phyloP scores from a whole-genome alignment of 2,113 vertebrate species.

The Scytalopus superciliaris region DNA sequence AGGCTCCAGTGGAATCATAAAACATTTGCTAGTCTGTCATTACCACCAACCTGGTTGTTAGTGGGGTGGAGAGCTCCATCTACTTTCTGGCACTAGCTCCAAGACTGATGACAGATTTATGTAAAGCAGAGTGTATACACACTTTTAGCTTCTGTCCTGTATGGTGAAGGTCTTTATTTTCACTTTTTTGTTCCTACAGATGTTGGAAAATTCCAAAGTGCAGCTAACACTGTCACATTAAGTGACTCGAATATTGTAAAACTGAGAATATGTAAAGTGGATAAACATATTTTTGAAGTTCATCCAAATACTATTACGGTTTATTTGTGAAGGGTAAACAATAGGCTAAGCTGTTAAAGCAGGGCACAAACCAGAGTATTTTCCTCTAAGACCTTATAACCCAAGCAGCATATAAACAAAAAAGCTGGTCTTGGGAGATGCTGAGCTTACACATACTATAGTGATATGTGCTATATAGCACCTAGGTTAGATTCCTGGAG shows the following conservation, averaged over 20 bases:
- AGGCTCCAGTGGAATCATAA: conserved; percentile 30
- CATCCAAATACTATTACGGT: not conserved
- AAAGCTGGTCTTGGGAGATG: not conserved
- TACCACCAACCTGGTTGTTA: conserved; percentile 34
- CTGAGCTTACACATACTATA: not conserved
- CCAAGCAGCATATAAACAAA: not conserved
- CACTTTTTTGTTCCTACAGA: not conserved
- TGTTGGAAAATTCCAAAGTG: not conserved
- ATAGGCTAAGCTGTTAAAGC: not conserved
- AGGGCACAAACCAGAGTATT: not conserved
- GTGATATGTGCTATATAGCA: not conserved
- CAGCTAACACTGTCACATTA: not conserved
- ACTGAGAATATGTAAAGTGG: not conserved
- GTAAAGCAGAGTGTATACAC: not conserved
- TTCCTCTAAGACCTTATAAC: not conserved
- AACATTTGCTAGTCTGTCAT: conserved; percentile 38
- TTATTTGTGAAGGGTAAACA: not conserved
- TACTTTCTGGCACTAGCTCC: not conserved
- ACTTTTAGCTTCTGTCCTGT: not conserved
- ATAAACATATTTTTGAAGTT: not conserved
- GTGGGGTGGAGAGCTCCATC: conserved; percentile 36
- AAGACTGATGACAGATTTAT: conserved; percentile 18
- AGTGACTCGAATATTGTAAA: not conserved
- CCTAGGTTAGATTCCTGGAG: not conserved
- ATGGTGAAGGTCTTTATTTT: not conserved